Evolutionary conservation across 2,113 vertebrate species (phyloP), one percentile per base, ranked within the genome.

Genomic region (Notarius quadriscutis): DNA sequence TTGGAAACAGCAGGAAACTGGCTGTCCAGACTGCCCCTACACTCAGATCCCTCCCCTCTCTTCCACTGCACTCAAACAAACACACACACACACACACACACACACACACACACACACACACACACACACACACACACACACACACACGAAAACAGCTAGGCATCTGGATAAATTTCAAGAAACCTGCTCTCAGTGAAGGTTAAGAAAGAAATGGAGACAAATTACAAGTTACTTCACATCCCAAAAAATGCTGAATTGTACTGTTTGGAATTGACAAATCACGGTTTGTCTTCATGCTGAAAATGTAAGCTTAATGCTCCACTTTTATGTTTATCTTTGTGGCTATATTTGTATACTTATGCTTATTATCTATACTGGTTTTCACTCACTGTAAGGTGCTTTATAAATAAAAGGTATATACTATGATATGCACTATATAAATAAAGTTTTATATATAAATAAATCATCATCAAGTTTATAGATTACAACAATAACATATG

Each of bases 1-100:
- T 72, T 89, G 88, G 82, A 58, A 86, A 69, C 90, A 89, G 88
- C 90, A 78, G 82, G 88, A 84, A 84, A 71, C 87, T 86, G 69
- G 67, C 72, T 57, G 77, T 84, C 57, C 87, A 88, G 55, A 87
- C 85, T 69, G 81, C 81, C 22, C 60, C 84, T 87, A 69, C 60
- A 51, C 74, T 84, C 17, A 27, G 83, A 14, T 55, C 86, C 71
- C 57, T 88, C 50, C 50, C 25, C 53, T 22, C 58, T 53, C 20
- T 30, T 65, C 22, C 14, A n/a, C 7, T 4, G 4, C 41, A 41
- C 41, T 4, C 11, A 57, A 6, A 55, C 53, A 55, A 7, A 55
- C 53, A 55, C 9, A 55, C 53, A 51, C 9, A 51, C 51, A 22
- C 17, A 48, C 55, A 11, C 53, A 57, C 53, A 55, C 53, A 55